phyloP scores from a whole-genome alignment of 2,888 invertebrate genomes.

The Norana najaformis region DNA sequence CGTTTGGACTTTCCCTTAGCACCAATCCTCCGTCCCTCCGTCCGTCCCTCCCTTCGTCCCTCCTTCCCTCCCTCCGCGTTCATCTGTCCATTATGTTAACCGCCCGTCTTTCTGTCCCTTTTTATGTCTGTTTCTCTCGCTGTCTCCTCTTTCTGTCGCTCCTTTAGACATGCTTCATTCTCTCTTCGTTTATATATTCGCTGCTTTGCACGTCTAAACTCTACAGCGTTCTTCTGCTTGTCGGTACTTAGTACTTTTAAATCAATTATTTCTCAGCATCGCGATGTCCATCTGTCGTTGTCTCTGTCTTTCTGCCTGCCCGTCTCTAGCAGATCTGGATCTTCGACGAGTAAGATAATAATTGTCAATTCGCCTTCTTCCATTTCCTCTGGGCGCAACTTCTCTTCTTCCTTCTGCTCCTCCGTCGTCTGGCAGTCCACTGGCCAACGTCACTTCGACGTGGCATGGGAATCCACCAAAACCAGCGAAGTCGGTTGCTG shows the following conservation, averaged over 20 bases:
- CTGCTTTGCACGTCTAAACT: neutral
- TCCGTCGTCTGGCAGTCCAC: neutral
- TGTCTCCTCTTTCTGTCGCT: conserved; percentile 24
- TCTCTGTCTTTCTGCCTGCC: neutral
- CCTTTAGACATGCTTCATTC: neutral
- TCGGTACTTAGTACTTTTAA: neutral
- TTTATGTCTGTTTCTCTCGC: neutral
- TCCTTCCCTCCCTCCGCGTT: neutral
- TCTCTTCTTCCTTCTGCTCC: neutral
- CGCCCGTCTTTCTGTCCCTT: neutral
- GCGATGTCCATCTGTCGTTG: neutral
- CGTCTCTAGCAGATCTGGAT: neutral
- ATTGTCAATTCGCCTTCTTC: neutral
- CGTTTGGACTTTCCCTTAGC: conserved; percentile 20
- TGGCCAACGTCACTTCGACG: neutral
- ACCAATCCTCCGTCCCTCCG: neutral
- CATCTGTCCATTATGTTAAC: neutral
- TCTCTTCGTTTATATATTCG: neutral
- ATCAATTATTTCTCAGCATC: neutral
- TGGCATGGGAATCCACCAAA: neutral
- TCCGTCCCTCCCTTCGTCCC: neutral
- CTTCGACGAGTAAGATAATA: neutral
- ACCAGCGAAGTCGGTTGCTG: neutral
- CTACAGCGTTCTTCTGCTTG: neutral
- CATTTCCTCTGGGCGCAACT: neutral